These are phyloP conservation scores for Brachionus sp. DNA, from an alignment of 1,140 invertebrate species.

Conservation along the genomic window DNA sequence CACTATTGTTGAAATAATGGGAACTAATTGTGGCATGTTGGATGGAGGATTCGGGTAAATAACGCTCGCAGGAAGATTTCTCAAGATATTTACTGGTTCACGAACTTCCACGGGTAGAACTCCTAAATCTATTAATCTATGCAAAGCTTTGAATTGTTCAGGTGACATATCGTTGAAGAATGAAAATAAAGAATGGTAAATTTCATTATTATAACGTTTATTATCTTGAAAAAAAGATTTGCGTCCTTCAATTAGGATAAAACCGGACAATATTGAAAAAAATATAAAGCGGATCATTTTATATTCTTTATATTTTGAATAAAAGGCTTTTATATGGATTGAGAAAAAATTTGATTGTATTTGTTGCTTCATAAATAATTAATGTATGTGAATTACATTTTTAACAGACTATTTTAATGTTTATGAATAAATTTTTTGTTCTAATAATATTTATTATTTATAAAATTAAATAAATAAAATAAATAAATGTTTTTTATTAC, in stretches of 20 bases:
- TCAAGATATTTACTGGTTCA: not conserved
- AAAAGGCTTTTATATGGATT: not conserved
- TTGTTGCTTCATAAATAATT: not conserved
- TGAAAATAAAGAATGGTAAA: not conserved
- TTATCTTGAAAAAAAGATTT: not conserved
- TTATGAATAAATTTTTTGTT: not conserved
- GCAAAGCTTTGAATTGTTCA: not conserved
- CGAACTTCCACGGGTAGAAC: not conserved
- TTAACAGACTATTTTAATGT: not conserved
- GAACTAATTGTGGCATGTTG: not conserved
- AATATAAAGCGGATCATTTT: not conserved
- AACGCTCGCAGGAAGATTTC: not conserved
- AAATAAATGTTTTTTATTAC: not conserved
- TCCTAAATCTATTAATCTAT: conserved; percentile 9
- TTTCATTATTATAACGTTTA: not conserved
- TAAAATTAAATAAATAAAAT: not conserved
- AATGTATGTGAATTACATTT: not conserved
- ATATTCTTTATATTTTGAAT: not conserved
- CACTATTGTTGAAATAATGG: not conserved
- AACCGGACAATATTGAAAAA: not conserved
- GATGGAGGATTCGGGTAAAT: not conserved
- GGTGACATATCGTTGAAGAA: not conserved
- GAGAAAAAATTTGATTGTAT: not conserved
- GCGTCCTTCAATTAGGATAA: not conserved
- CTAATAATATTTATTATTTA: no score